Evolutionary conservation across 2,888 invertebrate genomes (phyloP), one percentile per base, ranked within the genome.

Genomic region (Chymomyza fuscimana): DNA sequence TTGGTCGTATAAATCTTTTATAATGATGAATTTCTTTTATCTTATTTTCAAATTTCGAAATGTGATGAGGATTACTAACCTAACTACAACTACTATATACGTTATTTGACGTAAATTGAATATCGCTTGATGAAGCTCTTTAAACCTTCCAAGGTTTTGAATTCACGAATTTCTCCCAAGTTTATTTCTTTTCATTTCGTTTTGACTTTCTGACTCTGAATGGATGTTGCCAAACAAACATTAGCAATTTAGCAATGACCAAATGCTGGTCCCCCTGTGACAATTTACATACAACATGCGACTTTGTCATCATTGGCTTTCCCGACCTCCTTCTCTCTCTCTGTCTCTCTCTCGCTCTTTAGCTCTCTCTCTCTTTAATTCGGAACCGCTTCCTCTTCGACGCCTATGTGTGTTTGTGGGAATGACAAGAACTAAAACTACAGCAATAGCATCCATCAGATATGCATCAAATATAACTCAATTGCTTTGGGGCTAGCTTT

Each of bases 381-480:
- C 12, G 2, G 12, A 46, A 2, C 12, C 40, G 12, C 40, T 12
- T 46, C 2, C 40, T 46, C 40, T 46, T 7, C 32, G 32, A 5
- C 40, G 40, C 40, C 1, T 46, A 4, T 12, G 12, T 46, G 40
- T 46, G 12, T 46, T 15, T 46, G 40, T 4, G 12, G 12, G 40
- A 46, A 10, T 46, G 12, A 46, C 12, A 46, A 12, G 12, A 46
- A 46, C 10, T 46, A 46, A 12, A 46, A 46, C 40, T 12, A 46
- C 40, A 46, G 40, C 12, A 12, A 54, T 9, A 82, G 83, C 88
- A 87, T 84, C 83, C 88, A 87, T 84, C 83, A 87, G 83, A 84
- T 84, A 84, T 84, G 83, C 83, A 84, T 84, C 88, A 84, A 84
- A 84, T 84, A 87, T 84, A 84, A 84, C 83, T 84, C 87, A 83